Evolutionary conservation across 2,888 invertebrate species (phyloP).

Genomic region (Ferdinandea cuprea): DNA sequence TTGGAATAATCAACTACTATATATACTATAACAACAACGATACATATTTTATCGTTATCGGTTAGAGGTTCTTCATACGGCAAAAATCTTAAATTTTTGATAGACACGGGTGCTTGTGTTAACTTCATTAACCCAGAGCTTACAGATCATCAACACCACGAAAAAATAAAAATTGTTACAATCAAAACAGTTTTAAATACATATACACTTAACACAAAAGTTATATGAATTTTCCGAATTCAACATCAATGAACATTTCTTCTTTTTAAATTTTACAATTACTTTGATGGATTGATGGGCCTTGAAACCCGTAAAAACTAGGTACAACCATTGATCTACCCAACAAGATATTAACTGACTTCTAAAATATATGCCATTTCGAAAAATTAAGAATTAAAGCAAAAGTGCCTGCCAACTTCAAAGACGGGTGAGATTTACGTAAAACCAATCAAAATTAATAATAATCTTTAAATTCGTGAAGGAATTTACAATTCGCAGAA

Average conservation of each 20-base stretch:
- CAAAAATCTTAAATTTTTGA: constrained; percentile 37
- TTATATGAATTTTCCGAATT: constrained; percentile 29
- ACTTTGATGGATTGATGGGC: constrained; percentile 70
- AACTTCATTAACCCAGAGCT: constrained; percentile 55
- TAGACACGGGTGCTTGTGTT: constrained; percentile 28
- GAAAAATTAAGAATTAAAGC: constrained; percentile 35
- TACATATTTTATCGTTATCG: too few relatives aligned
- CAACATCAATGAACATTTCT: constrained; percentile 28
- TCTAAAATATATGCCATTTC: constrained; percentile 2
- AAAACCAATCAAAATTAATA: constrained; percentile 5
- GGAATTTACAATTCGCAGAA: constrained; percentile 30
- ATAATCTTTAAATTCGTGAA: constrained; percentile 6
- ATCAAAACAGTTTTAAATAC: constrained; percentile 28
- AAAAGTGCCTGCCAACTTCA: constrained; percentile 7
- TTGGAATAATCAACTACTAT: constrained; percentile 9
- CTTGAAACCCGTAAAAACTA: constrained; percentile 53
- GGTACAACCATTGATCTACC: constrained; percentile 48
- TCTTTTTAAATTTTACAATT: constrained; percentile 60
- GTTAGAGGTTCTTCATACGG: constrained; percentile 23
- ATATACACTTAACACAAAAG: constrained; percentile 25
- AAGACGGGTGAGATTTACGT: constrained; percentile 31
- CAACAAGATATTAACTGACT: constrained; percentile 31
- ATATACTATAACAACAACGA: too few relatives aligned
- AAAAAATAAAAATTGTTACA: too few relatives aligned
- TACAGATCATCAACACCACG: too few relatives aligned